These are phyloP conservation scores for Archips xylosteana DNA, from an alignment of 2,888 invertebrate species.

Conservation along the genomic window DNA sequence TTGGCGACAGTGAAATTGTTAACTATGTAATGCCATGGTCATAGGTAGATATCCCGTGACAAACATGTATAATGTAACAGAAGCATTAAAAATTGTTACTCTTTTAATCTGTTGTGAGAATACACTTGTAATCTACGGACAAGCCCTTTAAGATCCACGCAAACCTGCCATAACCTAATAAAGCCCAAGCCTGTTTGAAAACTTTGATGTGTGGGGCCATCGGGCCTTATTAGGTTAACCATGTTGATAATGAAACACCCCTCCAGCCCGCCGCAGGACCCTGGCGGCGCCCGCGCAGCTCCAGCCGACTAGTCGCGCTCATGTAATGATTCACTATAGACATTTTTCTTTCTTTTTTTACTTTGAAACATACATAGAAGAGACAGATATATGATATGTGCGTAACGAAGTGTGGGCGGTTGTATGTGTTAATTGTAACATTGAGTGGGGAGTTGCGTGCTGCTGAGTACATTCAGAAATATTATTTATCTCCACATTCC, in stretches of 20 bases:
- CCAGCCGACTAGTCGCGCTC: conserved; percentile 67
- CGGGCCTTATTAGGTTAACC: conserved; percentile 32
- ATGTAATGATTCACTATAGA: conserved; percentile 82
- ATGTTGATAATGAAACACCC: conserved; percentile 61
- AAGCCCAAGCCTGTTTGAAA: not conserved
- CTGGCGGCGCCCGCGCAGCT: conserved; percentile 63
- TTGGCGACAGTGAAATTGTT: too few relatives aligned
- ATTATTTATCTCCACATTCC: too few relatives aligned
- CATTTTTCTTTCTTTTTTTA: conserved; percentile 72
- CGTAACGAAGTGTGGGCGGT: conserved; percentile 82
- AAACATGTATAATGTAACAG: too few relatives aligned
- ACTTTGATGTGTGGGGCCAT: not conserved
- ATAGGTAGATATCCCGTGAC: too few relatives aligned
- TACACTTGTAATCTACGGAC: not conserved
- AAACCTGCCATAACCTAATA: not conserved
- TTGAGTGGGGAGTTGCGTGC: conserved; percentile 34
- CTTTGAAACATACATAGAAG: conserved; percentile 76
- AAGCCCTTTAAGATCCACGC: not conserved
- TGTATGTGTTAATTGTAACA: conserved; percentile 77
- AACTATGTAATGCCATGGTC: too few relatives aligned
- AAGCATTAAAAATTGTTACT: too few relatives aligned
- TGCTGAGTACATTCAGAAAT: not conserved
- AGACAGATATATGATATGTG: conserved; percentile 82
- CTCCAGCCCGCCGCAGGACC: conserved; percentile 67
- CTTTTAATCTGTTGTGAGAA: too few relatives aligned